A percentile compares a stretch with the other conserved stretches of the same genome.
phyloP scores from a whole-genome alignment of 2,888 invertebrate species.

The Callyntrura guangdongensis region DNA sequence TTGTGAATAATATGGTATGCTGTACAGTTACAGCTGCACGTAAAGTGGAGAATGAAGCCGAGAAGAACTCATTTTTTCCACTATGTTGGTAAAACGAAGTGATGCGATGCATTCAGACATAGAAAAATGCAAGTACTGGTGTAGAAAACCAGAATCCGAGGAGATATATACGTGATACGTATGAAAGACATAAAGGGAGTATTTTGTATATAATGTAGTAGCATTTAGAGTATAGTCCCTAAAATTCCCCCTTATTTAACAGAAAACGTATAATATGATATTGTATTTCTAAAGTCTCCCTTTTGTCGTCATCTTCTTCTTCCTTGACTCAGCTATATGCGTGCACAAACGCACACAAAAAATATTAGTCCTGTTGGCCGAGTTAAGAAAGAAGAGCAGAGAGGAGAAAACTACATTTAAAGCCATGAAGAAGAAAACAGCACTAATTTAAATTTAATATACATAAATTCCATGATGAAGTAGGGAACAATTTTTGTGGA shows the following conservation, averaged over 20 bases:
- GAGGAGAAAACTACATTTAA: constrained; percentile 38
- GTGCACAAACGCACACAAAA: not conserved
- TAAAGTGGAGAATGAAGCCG: too few species aligned
- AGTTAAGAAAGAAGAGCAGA: constrained; percentile 46
- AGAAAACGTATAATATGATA: not conserved
- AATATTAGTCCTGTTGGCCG: constrained; percentile 57
- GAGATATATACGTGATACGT: not conserved
- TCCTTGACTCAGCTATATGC: constrained; percentile 47
- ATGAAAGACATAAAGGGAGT: not conserved
- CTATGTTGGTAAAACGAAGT: constrained; percentile 13
- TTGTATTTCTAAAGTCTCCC: constrained; percentile 70
- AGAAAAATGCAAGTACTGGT: not conserved
- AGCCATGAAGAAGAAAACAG: constrained; percentile 30
- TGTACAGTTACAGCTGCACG: not conserved
- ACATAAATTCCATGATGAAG: not conserved
- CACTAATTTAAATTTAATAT: constrained; percentile 36
- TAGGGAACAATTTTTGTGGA: not conserved
- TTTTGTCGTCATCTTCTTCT: constrained; percentile 74
- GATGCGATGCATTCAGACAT: not conserved
- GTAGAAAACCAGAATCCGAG: not conserved
- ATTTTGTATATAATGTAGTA: not conserved
- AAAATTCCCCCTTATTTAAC: constrained; percentile 10
- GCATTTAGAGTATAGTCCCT: not conserved
- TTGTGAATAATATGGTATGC: not conserved
- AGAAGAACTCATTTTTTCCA: not conserved